A percentile compares a stretch with the other conserved stretches of the same genome.
phyloP scores from a whole-genome alignment of 2,888 invertebrate genomes.

The Pheosia gnoma region DNA sequence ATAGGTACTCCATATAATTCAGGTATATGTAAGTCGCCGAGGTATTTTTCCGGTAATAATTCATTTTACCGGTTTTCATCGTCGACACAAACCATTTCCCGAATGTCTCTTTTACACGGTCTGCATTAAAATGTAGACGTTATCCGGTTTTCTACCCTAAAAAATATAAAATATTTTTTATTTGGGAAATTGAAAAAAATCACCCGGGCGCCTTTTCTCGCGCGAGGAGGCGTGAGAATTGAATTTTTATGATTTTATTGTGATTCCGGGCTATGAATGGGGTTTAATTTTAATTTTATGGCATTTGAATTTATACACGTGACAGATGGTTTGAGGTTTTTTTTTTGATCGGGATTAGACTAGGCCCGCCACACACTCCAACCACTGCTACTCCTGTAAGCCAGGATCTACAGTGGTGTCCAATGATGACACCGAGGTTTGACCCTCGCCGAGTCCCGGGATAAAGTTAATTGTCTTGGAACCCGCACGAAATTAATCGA shows the following conservation, averaged over 20 bases:
- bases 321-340: neutral
- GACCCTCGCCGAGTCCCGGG: too few relatives aligned
- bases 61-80: conserved; percentile 27
- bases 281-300: conserved; percentile 3
- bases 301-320: neutral
- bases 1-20: too few relatives aligned
- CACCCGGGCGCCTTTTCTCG: neutral
- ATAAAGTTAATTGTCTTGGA: too few relatives aligned
- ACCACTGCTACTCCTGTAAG: too few relatives aligned
- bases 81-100: conserved; percentile 38
- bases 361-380: too few relatives aligned
- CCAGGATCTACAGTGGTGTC: too few relatives aligned
- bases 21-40: neutral
- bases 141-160: conserved; percentile 15
- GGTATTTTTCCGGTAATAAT: conserved; percentile 25
- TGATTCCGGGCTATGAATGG: neutral
- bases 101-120: conserved; percentile 31
- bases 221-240: neutral
- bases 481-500: too few relatives aligned
- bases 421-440: too few relatives aligned
- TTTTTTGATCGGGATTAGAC: too few relatives aligned
- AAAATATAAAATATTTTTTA: conserved; percentile 13
- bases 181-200: conserved; percentile 28
- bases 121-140: conserved; percentile 35
- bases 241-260: conserved; percentile 27